phyloP scores from a whole-genome alignment of 2,888 invertebrate genomes.

The Amphipyra tragopoginis region DNA sequence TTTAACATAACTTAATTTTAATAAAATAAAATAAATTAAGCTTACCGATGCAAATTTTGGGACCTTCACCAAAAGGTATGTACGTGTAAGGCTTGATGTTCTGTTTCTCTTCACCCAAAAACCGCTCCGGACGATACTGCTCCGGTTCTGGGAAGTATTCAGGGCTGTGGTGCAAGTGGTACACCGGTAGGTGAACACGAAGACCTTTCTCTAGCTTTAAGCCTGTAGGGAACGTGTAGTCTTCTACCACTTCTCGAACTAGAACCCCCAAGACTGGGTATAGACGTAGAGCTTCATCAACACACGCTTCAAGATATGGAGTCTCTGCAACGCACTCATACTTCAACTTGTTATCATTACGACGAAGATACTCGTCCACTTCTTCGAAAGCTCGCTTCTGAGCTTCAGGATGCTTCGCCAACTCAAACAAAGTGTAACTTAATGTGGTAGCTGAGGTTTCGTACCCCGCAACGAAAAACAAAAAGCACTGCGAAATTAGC shows the following conservation, averaged over 20 bases:
- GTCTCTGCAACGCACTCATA: slow-evolving; percentile 68
- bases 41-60: slow-evolving; percentile 80
- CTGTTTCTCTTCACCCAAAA: slow-evolving; percentile 66
- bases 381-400: slow-evolving; percentile 66
- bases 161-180: slow-evolving; percentile 73
- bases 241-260: slow-evolving; percentile 73
- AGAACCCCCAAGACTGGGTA: slow-evolving; percentile 75
- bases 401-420: slow-evolving; percentile 67
- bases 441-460: slow-evolving; percentile 73
- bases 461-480: slow-evolving; percentile 82
- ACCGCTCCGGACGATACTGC: slow-evolving; percentile 74
- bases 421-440: slow-evolving; percentile 67
- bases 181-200: slow-evolving; percentile 76
- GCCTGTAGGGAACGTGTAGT: slow-evolving; percentile 73
- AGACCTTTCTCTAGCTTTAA: slow-evolving; percentile 70
- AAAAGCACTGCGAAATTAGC: slow-evolving; percentile 86
- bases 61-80: slow-evolving; percentile 81
- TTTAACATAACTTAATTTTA: too few relatives aligned
- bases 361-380: slow-evolving; percentile 66
- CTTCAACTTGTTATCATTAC: slow-evolving; percentile 61
- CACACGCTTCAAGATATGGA: slow-evolving; percentile 70
- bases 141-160: slow-evolving; percentile 76
- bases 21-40: too few relatives aligned
- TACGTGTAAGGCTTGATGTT: slow-evolving; percentile 74
- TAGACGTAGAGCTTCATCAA: slow-evolving; percentile 71